Evolutionary conservation across 2,888 invertebrate species (phyloP), one percentile per base, ranked within the genome.

Genomic region (Ceramica pisi): DNA sequence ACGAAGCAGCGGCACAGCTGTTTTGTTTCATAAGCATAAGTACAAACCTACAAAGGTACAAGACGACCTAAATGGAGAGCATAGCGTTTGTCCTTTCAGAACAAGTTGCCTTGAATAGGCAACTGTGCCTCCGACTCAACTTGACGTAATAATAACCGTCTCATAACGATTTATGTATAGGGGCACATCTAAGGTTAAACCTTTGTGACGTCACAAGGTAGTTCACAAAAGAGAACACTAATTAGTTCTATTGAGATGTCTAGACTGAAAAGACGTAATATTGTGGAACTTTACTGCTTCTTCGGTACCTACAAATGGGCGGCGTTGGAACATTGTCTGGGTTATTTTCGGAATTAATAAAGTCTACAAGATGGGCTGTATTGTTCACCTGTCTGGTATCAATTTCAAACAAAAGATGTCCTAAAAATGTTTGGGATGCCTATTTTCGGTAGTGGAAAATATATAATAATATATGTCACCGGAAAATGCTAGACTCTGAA

Each of bases 61-160:
- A 23, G 14, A 8, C 60, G 63, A 57, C 56, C 10, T 75, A 65
- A 61, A 75, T 65, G 61, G 53, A 50, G 61, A 67, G 6, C 51
- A 41, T 16, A 61, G 9, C 80, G 48, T 62, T 62, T 78, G 73
- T 50, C 71, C 73, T 70, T 50, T 50, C 44, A 51, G 60, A 62
- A 62, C 75, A 59, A 78, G 44, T 75, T 62, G 68, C 65, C 67
- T 50, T 80, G 62, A 78, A 80, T 75, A 78, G 68, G 41, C 38
- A 77, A 64, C 75, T 56, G 75, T 74, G 67, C 31, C 60, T 60
- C 31, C 1, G 44, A 60, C n/a, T 68, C 62, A 57, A 62, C 75
- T 66, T 66, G 68, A 69, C 56, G 80, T 69, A 57, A 68, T 80
- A 68, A 75, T 80, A 75, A 74, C 46, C 26, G 67, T 51, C 21